Evolutionary conservation across 2,113 vertebrate genomes (phyloP).

Genomic region (Picathartes gymnocephalus): DNA sequence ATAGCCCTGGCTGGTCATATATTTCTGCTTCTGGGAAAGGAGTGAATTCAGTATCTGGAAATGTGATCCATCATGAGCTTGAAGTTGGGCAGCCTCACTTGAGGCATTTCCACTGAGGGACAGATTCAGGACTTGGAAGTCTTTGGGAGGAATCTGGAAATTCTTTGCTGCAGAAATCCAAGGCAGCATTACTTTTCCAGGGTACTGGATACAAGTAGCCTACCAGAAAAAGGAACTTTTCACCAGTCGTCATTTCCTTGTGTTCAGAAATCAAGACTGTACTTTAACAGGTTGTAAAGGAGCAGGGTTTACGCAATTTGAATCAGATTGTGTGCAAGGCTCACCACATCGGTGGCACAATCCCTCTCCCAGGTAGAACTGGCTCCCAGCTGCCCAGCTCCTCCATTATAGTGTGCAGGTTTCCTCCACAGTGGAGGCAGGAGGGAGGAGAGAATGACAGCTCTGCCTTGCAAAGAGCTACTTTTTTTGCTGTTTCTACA

Average conservation of each 20-base stretch:
- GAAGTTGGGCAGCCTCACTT: neutral
- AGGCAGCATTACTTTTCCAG: neutral
- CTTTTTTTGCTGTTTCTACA: neutral
- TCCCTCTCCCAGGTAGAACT: neutral
- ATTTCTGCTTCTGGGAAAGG: neutral
- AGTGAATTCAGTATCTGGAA: neutral
- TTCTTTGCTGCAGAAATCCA: neutral
- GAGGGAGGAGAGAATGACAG: neutral
- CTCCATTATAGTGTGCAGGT: rapidly evolving
- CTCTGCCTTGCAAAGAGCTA: neutral
- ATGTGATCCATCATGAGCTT: neutral
- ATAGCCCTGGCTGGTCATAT: neutral
- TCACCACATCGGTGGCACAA: neutral
- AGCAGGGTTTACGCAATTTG: neutral
- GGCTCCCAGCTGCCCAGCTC: neutral
- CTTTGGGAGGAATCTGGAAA: neutral
- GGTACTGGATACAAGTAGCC: neutral
- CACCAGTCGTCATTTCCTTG: neutral
- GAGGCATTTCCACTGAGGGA: neutral
- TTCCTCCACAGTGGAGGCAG: neutral
- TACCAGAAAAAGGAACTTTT: neutral
- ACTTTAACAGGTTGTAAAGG: neutral
- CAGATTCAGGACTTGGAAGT: neutral
- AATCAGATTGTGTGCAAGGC: neutral
- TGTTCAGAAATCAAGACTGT: neutral